Conservation (phyloP, 2,113 vertebrate species). For the Semnornis frantzii region DNA sequence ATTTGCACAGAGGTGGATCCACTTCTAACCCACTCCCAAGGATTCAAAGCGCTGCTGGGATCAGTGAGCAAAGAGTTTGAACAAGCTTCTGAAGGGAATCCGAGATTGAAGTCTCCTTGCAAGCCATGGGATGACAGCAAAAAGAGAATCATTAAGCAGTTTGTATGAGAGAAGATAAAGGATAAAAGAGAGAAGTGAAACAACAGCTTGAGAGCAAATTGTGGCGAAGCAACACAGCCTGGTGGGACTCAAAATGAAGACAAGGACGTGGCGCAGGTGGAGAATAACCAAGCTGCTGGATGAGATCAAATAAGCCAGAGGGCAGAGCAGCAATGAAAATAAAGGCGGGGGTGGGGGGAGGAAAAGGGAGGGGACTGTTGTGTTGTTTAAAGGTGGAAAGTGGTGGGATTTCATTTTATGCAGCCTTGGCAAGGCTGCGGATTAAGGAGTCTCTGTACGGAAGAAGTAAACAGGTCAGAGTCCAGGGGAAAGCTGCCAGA, state of each 20-base stretch:
- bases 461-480: background rate
- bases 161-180: background rate
- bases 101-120: background rate
- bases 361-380: no score
- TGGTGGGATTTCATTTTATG: background rate
- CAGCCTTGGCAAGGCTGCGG: background rate
- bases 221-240: background rate
- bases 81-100: background rate
- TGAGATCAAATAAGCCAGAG: background rate
- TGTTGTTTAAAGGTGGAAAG: background rate
- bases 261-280: accelerated
- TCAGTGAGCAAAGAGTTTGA: background rate
- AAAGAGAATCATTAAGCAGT: background rate
- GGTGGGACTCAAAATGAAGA: background rate
- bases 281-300: background rate
- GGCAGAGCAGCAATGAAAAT: background rate
- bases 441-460: background rate
- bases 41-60: slow-evolving; percentile 2
- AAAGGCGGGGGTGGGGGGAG: no score
- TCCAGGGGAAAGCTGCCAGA: background rate
- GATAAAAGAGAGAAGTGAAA: background rate
- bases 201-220: background rate
- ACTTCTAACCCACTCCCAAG: background rate
- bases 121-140: background rate
- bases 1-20: slow-evolving; percentile 13